Evolutionary conservation across 2,888 invertebrate species (phyloP), one percentile per base, ranked within the genome.

Genomic region (Diloba caeruleocephala): DNA sequence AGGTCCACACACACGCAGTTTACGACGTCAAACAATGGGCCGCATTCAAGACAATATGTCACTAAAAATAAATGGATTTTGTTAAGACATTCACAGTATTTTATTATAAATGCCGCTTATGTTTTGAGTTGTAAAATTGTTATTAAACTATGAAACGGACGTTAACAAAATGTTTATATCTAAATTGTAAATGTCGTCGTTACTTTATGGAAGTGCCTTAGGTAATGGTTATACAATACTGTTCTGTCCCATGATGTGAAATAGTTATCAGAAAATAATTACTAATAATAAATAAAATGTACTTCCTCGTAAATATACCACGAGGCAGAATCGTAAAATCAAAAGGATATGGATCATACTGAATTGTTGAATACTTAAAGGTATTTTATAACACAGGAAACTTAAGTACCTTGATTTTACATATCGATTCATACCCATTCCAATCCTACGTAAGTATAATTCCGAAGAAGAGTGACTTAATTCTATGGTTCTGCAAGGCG

Each of bases 41-140:
- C 64, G 80, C 78, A 83, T 85, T 84, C 78, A 80, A 82, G 75
- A 87, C 81, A 88, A 87, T 84, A 82, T 82, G 84, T 82, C 79
- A 81, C 81, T 81, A 82, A 85, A 85, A 83, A 85, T 82, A 83
- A 82, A 82, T 78, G 78, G 68, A 68, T 70, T 78, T 78, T 76
- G 74, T 78, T 73, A 71, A 77, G 74, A 78, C 70, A 74, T 71
- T 71, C 71, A 58, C 65, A 68, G 53, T 67, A 69, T 71, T 64
- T 75, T 69, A 71, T 65, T 56, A 67, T 71, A 66, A 63, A 69
- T 33, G 61, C 50, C 54, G 57, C 66, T 69, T 73, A 67, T 76
- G 71, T 73, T 71, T 75, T 15, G 26, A 44, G 60, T 44, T 66
- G 62, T 75, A 58, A 71, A 71, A 73, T 74, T 48, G 55, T 67